phyloP scores from a whole-genome alignment of 2,797 vertebrate genomes.

The Coregonus sp. region DNA sequence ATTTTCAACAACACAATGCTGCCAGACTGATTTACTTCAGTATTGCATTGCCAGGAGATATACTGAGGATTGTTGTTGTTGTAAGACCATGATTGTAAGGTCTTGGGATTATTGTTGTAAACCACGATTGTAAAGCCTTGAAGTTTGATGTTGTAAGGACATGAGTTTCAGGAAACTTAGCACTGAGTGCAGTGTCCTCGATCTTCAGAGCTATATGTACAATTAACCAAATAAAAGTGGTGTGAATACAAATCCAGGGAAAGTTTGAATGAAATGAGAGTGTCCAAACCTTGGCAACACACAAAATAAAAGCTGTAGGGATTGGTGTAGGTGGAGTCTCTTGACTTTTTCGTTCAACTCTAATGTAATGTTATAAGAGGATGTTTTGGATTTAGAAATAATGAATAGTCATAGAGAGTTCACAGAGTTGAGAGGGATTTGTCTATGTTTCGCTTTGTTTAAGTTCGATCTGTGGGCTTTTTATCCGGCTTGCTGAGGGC shows the following conservation, averaged over 20 bases:
- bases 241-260: not conserved
- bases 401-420: no score
- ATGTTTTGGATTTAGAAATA: no score
- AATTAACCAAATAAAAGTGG: not conserved
- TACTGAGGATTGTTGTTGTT: conserved; percentile 41
- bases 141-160: no score
- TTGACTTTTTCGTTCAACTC: no score
- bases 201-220: not conserved
- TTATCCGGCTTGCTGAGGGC: not conserved
- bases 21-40: conserved; percentile 47
- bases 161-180: no score
- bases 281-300: not conserved
- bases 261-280: not conserved
- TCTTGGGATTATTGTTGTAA: no score
- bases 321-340: no score
- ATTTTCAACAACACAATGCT: conserved; percentile 61
- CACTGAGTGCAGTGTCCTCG: not conserved
- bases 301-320: not conserved
- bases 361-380: no score
- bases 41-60: conserved; percentile 42
- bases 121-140: no score
- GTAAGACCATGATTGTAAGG: not conserved
- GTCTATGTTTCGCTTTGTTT: no score
- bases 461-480: not conserved
- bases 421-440: no score